Percentiles rank a stretch among this genome's conserved stretches.
Evolutionary conservation across 2,113 vertebrate species (phyloP).

Genomic region (Bubo blakistoni): DNA sequence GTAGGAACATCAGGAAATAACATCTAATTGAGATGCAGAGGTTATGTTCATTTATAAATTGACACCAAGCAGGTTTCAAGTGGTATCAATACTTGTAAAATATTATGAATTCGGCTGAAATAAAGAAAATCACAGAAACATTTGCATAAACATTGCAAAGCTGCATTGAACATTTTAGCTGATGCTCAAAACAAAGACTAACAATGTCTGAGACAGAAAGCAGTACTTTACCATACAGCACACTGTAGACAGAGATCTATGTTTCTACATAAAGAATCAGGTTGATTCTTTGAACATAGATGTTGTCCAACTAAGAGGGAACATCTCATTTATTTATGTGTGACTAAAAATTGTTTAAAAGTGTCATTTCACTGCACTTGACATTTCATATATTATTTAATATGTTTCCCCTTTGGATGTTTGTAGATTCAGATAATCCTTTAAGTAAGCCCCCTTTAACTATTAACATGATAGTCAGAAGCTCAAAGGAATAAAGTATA

Average conservation of each 20-base stretch:
- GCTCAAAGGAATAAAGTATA: not conserved
- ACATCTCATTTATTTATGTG: not conserved
- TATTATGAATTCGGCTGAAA: not conserved
- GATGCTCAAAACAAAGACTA: conserved; percentile 33
- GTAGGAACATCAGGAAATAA: not conserved
- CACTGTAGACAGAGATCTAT: not conserved
- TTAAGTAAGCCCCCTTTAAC: not conserved
- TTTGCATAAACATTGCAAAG: not conserved
- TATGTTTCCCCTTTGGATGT: not conserved
- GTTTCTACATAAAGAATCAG: not conserved
- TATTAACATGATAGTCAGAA: not conserved
- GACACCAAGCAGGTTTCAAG: not conserved
- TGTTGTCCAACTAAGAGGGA: not conserved
- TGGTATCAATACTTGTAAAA: not conserved
- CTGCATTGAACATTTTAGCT: not conserved
- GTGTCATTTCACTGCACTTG: not conserved
- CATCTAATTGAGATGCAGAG: not conserved
- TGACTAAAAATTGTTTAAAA: not conserved
- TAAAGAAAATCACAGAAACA: not conserved
- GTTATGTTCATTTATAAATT: not conserved
- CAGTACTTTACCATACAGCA: not conserved
- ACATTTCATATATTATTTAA: not conserved
- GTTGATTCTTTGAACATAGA: not conserved
- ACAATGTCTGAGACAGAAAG: not conserved
- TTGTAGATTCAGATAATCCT: not conserved